Conservation (phyloP, 1,140 invertebrate genomes). For the Conus ventricosus region DNA sequence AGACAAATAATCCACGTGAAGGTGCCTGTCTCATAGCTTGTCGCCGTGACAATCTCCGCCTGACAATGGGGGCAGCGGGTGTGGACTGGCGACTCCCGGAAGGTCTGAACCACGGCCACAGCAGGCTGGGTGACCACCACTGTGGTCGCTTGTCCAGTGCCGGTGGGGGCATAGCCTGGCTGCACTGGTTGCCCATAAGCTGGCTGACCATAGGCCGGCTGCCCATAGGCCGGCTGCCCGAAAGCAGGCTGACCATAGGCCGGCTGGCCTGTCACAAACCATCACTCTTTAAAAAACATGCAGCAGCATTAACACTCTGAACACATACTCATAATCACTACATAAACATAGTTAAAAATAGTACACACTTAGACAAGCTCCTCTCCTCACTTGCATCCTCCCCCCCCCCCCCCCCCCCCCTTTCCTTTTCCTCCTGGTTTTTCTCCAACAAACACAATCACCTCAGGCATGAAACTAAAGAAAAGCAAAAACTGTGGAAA, state of each 20-base stretch:
- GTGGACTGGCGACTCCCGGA: conserved; percentile 66
- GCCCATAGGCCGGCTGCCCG: conserved; percentile 23
- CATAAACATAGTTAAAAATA: not conserved
- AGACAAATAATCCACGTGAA: conserved; percentile 69
- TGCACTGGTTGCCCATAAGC: conserved; percentile 31
- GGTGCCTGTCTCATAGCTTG: conserved; percentile 67
- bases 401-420: too few relatives aligned
- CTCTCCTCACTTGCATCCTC: too few relatives aligned
- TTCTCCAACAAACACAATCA: too few relatives aligned
- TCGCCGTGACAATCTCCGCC: conserved; percentile 67
- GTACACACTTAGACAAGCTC: not conserved
- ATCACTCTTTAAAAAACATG: too few relatives aligned
- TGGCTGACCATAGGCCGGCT: conserved; percentile 29
- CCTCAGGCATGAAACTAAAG: too few relatives aligned
- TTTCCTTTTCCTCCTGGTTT: too few relatives aligned
- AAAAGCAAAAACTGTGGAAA: too few relatives aligned
- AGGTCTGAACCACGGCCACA: conserved; percentile 57
- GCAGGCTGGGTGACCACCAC: conserved; percentile 59
- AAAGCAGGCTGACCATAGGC: not conserved
- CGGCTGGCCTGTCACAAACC: not conserved
- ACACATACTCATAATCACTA: not conserved
- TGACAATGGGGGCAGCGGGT: conserved; percentile 68
- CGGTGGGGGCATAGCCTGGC: conserved; percentile 15
- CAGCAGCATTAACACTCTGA: not conserved
- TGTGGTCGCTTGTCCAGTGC: conserved; percentile 37